These are phyloP conservation scores for Callopanchax toddi DNA, from an alignment of 2,113 vertebrate genomes.

Conservation along the genomic window DNA sequence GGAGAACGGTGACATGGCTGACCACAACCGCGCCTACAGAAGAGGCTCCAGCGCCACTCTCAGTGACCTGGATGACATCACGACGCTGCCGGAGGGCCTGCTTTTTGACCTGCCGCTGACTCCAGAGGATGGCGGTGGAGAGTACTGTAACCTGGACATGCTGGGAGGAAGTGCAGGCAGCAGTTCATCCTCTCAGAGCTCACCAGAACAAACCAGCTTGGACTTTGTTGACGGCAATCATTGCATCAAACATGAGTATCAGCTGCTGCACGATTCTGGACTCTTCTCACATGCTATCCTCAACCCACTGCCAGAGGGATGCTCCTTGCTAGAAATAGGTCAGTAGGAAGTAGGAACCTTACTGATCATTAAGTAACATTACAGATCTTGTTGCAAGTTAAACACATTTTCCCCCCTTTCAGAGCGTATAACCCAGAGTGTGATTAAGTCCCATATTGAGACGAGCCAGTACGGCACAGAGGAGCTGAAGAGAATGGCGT, in stretches of 20 bases:
- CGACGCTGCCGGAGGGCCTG: slow-evolving; percentile 83
- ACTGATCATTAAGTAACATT: rapidly evolving
- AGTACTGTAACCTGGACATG: slow-evolving; percentile 85
- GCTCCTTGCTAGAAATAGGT: slow-evolving; percentile 86
- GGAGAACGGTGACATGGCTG: slow-evolving; percentile 66
- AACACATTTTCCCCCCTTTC: neutral
- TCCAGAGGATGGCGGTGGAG: slow-evolving; percentile 78
- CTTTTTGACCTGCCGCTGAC: slow-evolving; percentile 90
- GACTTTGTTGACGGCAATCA: slow-evolving; percentile 78
- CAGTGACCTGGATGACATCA: slow-evolving; percentile 87
- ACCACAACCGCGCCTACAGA: slow-evolving; percentile 78
- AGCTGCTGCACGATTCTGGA: slow-evolving; percentile 83
- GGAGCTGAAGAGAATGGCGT: slow-evolving; percentile 86
- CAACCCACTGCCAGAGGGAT: slow-evolving; percentile 70
- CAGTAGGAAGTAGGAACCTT: slow-evolving; percentile 34
- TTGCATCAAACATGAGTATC: slow-evolving; percentile 86
- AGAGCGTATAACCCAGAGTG: slow-evolving; percentile 88
- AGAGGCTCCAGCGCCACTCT: slow-evolving; percentile 82
- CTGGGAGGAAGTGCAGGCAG: slow-evolving; percentile 76
- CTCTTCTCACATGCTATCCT: slow-evolving; percentile 77
- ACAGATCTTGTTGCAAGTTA: neutral
- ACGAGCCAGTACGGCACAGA: slow-evolving; percentile 89
- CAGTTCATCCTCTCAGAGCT: slow-evolving; percentile 84
- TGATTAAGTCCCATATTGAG: slow-evolving; percentile 89
- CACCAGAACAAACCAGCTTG: slow-evolving; percentile 84